Evolutionary conservation across 2,888 invertebrate genomes (phyloP).

Genomic region (Choristoneura rosaceana): DNA sequence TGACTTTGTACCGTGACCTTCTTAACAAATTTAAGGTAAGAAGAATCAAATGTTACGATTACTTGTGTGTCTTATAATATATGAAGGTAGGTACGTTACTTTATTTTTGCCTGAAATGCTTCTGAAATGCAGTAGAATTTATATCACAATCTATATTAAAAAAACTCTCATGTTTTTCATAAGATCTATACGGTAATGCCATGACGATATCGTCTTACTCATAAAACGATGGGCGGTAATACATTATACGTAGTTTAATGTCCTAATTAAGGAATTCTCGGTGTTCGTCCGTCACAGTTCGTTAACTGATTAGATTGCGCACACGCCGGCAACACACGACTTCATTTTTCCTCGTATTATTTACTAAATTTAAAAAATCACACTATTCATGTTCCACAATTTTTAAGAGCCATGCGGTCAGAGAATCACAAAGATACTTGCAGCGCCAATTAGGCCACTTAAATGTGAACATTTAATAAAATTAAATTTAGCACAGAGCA

Average conservation of each 20-base stretch:
- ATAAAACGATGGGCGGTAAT: conserved; percentile 35
- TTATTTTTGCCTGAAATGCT: no score
- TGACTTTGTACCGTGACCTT: conserved; percentile 25
- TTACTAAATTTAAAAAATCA: conserved; percentile 27
- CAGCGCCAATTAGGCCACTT: conserved; percentile 17
- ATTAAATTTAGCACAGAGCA: conserved; percentile 4
- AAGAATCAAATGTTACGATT: not conserved
- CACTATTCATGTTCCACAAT: conserved; percentile 13
- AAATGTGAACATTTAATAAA: conserved; percentile 3
- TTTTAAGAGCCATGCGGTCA: conserved; percentile 6
- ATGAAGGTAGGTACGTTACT: no score
- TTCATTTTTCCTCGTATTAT: conserved; percentile 37
- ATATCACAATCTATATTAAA: not conserved
- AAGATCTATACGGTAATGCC: conserved; percentile 1
- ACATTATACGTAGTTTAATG: conserved; percentile 48
- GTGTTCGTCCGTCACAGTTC: conserved; percentile 58
- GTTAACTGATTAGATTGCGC: conserved; percentile 59
- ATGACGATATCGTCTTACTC: conserved; percentile 26
- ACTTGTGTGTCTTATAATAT: not conserved
- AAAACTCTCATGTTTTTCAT: not conserved
- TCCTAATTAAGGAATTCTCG: conserved; percentile 64
- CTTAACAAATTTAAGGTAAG: not conserved
- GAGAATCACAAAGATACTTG: conserved; percentile 22
- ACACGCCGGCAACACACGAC: conserved; percentile 43
- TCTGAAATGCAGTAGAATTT: not conserved